Evolutionary conservation across 2,797 vertebrate species (phyloP), one percentile per base, ranked within the genome.

Genomic region (Chaunax sp.): DNA sequence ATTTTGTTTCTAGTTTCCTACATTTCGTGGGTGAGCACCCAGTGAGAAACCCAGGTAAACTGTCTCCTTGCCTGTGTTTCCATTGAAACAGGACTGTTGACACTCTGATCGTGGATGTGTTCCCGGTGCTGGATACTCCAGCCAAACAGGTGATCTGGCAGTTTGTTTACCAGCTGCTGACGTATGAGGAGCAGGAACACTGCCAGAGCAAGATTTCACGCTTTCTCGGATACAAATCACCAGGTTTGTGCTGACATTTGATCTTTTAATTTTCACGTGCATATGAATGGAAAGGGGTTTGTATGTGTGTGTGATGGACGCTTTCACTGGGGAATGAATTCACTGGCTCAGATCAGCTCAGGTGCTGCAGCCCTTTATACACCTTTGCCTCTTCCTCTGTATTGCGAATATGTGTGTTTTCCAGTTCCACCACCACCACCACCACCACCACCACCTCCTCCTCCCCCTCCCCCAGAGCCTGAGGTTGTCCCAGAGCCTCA

Each of bases 141-240:
- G 96, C 96, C 92, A 99, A 98, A 88, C 98, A 99, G 90, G 93
- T 98, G 81, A 96, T 99, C 73, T 99, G 98, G 98, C 97, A 98
- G 90, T 99, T 99, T 85, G 90, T 99, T 87, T 98, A 98, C 93
- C 98, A 99, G 93, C 92, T 99, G 86, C 89, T 99, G 89, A 99
- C 96, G 0, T 98, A 98, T 0, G 97, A 99, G 82, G 98, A 99
- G 80, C 98, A 99, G 82, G 97, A 98, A 49, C 96, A 96, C 69
- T 99, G 97, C 83, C 97, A 96, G 90, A 95, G 93, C 93, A 99
- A 99, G 90, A 97, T 99, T 38, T 95, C 96, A 0, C 95, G 97
- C 72, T 99, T 99, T 87, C 95, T 98, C 41, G 98, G 98, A 64
- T 97, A 93, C 93, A 96, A 95, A 62, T 90, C 94, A 1, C 81